Conservation (phyloP, 2,888 invertebrate genomes). For the Pemphredon lugubris region DNA sequence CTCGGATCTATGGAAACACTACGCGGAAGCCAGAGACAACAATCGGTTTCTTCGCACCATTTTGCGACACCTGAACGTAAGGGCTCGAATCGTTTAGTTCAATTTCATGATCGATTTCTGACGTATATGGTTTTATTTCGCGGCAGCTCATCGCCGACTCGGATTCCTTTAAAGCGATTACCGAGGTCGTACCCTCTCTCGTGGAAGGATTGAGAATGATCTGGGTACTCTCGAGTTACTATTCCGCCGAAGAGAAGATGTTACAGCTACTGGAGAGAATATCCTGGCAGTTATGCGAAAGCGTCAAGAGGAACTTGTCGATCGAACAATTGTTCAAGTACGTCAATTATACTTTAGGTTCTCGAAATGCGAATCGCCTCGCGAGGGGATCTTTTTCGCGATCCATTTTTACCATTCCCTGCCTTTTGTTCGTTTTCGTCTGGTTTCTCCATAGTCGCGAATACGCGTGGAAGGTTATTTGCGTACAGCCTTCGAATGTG, state of each 20-base stretch:
- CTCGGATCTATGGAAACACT: slow-evolving; percentile 85
- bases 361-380: no score
- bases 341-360: no score
- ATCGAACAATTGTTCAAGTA: slow-evolving; percentile 90
- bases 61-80: slow-evolving; percentile 87
- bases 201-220: slow-evolving; percentile 94
- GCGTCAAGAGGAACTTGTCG: slow-evolving; percentile 87
- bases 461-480: no score
- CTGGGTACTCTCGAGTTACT: slow-evolving; percentile 95
- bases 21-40: slow-evolving; percentile 89
- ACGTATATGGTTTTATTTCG: background rate
- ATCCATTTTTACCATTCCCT: no score
- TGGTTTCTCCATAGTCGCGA: no score
- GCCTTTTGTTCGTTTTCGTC: no score
- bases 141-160: slow-evolving; percentile 86
- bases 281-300: slow-evolving; percentile 90
- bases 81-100: background rate
- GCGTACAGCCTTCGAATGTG: background rate
- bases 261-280: slow-evolving; percentile 91
- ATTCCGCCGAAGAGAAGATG: slow-evolving; percentile 93
- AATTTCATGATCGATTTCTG: no score
- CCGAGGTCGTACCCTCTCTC: slow-evolving; percentile 88
- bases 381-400: no score
- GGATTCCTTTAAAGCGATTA: slow-evolving; percentile 87
- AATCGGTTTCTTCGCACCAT: slow-evolving; percentile 89